These are phyloP conservation scores for Desmodus rotundus DNA, from an alignment of 2,113 vertebrate genomes.

Conservation along the genomic window DNA sequence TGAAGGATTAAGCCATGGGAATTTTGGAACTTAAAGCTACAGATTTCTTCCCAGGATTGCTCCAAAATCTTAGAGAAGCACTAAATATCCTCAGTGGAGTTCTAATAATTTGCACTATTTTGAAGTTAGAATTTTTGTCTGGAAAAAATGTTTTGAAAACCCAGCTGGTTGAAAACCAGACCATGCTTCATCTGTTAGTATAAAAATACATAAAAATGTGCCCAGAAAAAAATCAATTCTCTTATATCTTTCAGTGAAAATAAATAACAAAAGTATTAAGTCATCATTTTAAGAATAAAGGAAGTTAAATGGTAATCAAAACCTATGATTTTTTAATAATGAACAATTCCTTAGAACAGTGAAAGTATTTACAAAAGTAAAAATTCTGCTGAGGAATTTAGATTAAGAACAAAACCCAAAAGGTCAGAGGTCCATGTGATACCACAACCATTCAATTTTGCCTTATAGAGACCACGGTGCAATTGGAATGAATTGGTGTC, in stretches of 20 bases:
- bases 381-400: not conserved
- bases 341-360: slow-evolving; percentile 10
- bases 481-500: not conserved
- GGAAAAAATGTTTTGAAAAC: slow-evolving; percentile 43
- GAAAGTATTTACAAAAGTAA: not conserved
- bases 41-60: not conserved
- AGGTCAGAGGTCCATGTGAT: not conserved
- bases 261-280: slow-evolving; percentile 34
- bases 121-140: slow-evolving; percentile 32
- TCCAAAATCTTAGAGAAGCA: slow-evolving; percentile 38
- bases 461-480: not conserved
- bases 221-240: slow-evolving; percentile 24
- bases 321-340: slow-evolving; percentile 25
- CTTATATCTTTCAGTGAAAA: slow-evolving; percentile 35
- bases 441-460: not conserved
- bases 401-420: slow-evolving; percentile 10
- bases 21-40: slow-evolving; percentile 16
- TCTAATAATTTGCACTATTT: slow-evolving; percentile 34
- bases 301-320: slow-evolving; percentile 7
- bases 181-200: not conserved
- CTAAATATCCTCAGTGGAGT: not conserved
- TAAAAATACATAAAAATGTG: slow-evolving; percentile 46
- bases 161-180: slow-evolving; percentile 7
- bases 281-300: slow-evolving; percentile 12
- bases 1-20: slow-evolving; percentile 5